Evolutionary conservation across 2,113 vertebrate species (phyloP).

Genomic region (Echinops telfairi): DNA sequence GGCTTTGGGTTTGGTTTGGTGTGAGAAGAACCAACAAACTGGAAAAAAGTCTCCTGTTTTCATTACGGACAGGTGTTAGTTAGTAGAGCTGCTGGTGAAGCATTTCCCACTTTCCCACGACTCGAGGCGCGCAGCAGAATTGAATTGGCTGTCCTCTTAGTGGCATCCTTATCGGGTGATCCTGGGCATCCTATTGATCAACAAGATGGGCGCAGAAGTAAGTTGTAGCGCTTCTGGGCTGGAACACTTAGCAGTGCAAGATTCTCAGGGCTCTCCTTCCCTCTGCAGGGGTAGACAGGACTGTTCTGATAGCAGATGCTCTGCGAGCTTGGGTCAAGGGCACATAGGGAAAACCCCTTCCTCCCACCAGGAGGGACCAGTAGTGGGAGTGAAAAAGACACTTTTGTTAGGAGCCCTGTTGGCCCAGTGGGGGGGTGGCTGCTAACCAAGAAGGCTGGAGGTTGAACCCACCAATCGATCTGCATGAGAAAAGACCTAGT

Average conservation of each 20-base stretch:
- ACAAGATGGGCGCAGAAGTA: background rate
- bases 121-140: background rate
- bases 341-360: rapidly evolving
- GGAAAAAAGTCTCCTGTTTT: background rate
- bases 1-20: too few relatives aligned
- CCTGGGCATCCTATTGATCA: too few relatives aligned
- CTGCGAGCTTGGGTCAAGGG: background rate
- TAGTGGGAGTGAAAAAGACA: background rate
- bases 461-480: background rate
- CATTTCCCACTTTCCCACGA: background rate
- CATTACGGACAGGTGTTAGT: background rate
- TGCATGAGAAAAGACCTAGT: background rate
- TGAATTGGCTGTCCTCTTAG: background rate
- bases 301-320: background rate
- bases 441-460: background rate
- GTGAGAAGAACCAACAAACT: background rate
- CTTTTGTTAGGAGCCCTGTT: background rate
- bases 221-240: background rate
- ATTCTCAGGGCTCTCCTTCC: background rate
- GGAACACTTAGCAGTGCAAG: background rate
- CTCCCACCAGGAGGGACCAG: background rate
- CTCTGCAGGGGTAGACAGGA: background rate
- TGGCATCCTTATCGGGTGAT: background rate
- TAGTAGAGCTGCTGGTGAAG: background rate
- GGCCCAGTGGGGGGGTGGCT: background rate